These are phyloP conservation scores for Corythornis vintsioides DNA, from an alignment of 2,113 vertebrate genomes.

Conservation along the genomic window DNA sequence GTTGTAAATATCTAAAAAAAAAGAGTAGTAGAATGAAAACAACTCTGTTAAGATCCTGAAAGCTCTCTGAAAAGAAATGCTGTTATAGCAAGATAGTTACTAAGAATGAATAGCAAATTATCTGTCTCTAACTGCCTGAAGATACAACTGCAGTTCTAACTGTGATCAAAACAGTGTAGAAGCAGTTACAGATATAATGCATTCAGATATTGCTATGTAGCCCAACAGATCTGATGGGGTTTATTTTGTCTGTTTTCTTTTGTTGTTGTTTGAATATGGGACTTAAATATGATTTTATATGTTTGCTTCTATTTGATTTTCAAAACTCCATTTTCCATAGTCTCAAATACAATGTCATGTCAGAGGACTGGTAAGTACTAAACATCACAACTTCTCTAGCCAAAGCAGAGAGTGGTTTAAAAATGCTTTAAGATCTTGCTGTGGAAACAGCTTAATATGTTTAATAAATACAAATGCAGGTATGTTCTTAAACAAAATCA, in stretches of 20 bases:
- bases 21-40: neutral
- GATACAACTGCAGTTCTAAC: neutral
- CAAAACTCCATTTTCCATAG: neutral
- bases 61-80: neutral
- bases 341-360: neutral
- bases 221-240: neutral
- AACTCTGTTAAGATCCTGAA: neutral
- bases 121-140: neutral
- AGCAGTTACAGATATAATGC: neutral
- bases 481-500: neutral
- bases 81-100: neutral
- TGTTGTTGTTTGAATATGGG: neutral
- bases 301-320: neutral
- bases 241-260: neutral
- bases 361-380: neutral
- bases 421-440: neutral
- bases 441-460: neutral
- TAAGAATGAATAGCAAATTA: neutral
- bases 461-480: neutral
- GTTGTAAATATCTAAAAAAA: neutral
- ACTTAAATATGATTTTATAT: neutral
- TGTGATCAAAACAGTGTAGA: neutral
- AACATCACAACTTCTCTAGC: neutral
- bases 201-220: neutral
- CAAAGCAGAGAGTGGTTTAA: neutral